Percentiles rank a stretch among this genome's conserved stretches.
phyloP scores from a whole-genome alignment of 1,140 invertebrate genomes.

The Drosophila nannoptera region DNA sequence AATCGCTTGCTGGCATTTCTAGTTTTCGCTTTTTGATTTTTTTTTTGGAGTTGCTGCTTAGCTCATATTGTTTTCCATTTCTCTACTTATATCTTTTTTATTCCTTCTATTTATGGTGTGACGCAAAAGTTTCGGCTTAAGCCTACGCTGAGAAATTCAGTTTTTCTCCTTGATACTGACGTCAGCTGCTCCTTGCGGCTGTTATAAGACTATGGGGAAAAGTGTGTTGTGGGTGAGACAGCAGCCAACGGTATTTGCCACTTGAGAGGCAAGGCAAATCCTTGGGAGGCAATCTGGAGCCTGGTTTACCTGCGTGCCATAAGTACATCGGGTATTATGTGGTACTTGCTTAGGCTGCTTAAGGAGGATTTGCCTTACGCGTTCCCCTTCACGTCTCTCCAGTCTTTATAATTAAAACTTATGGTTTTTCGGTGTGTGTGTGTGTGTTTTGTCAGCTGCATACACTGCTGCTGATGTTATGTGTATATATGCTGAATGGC shows the following conservation, averaged over 20 bases:
- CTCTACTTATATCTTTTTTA: conserved; percentile 16
- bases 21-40: conserved; percentile 69
- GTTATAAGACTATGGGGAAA: conserved; percentile 21
- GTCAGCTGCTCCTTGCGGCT: conserved; percentile 45
- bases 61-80: conserved; percentile 25
- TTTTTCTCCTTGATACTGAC: conserved; percentile 51
- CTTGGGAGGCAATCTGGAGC: conserved; percentile 1
- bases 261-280: conserved; percentile 23
- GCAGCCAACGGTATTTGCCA: conserved; percentile 31
- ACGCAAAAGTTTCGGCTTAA: conserved; percentile 50
- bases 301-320: conserved; percentile 26
- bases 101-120: conserved; percentile 22
- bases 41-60: conserved; percentile 44
- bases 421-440: conserved; percentile 30
- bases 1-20: conserved; percentile 41
- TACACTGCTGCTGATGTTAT: conserved; percentile 5
- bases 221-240: not conserved
- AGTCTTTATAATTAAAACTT: conserved; percentile 70
- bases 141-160: conserved; percentile 38
- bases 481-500: too few relatives aligned
- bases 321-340: conserved; percentile 65
- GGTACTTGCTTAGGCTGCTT: conserved; percentile 69
- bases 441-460: conserved; percentile 5
- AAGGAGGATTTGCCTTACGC: conserved; percentile 55
- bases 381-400: conserved; percentile 10